Base-by-base conservation (phyloP, 1,140 invertebrate genomes). In the Paramacrobiotus metropolitanus region DNA sequence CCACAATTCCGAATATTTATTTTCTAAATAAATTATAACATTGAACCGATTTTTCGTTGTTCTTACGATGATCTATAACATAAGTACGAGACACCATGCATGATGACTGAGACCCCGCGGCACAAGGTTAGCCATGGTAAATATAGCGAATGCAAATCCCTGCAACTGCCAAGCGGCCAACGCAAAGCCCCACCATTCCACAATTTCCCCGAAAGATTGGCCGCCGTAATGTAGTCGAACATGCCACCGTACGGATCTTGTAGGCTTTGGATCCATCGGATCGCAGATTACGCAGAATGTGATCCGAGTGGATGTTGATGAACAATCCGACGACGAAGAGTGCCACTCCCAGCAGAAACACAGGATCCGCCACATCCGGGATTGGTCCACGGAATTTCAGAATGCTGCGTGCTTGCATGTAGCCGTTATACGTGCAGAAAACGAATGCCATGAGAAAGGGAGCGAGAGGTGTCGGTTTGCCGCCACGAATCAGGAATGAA, bases 191-290 rank as follows among this genome's bases (percentile, higher is more conserved):
- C 67, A 69, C 79, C 79, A 81, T 67, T 80, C 79, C 18, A 80
- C 21, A 48, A 78, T 77, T 69, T 80, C 79, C n/a, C 78, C 79
- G 65, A 80, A 77, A 66, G 77, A 80, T 80, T 80, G 2, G 79
- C 78, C 34, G 77, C 75, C 3, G 78, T 78, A 18, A 81, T 71
- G 64, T 73, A 76, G 29, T 78, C 70, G 68, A 80, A 80, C 68
- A 79, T 69, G 3, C 77, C 78, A 44, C 69, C 70, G 62, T 62
- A 65, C 79, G 79, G 61, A 80, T 79, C 68, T 77, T 77, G 67
- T 80, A 80, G 24, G 69, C 72, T 65, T 76, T 74, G 20, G 67
- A 69, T 21, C 70, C 68, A 2, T 64, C 64, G 66, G 70, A 71
- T 55, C 77, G 63, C 18, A 77, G 65, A 65, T 70, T 73, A 44